Conservation (phyloP, 2,888 invertebrate genomes). For the Leptothorax acervorum region DNA sequence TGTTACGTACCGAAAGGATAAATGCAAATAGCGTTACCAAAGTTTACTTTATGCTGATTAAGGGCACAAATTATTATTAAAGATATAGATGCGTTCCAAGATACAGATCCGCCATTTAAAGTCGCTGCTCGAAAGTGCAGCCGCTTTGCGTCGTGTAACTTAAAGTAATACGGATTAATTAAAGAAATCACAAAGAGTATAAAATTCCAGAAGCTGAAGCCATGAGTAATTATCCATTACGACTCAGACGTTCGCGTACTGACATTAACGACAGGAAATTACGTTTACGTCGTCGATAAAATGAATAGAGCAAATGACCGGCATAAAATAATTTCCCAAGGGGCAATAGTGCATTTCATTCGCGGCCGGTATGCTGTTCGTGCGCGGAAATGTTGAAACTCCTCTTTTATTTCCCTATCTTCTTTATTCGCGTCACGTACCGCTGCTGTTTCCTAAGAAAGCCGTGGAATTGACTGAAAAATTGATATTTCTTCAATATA, state of each 20-base stretch:
- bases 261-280: conserved; percentile 52
- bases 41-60: conserved; percentile 29
- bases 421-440: conserved; percentile 53
- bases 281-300: conserved; percentile 51
- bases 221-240: conserved; percentile 46
- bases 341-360: conserved; percentile 52
- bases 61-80: conserved; percentile 22
- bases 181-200: conserved; percentile 23
- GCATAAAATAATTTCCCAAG: conserved; percentile 57
- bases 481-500: conserved; percentile 51
- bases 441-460: conserved; percentile 37
- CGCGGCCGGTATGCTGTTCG: conserved; percentile 43
- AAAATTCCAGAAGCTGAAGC: conserved; percentile 35
- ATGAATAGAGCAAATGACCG: conserved; percentile 48
- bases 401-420: conserved; percentile 51
- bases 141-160: not conserved
- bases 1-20: not conserved
- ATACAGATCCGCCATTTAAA: not conserved
- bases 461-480: conserved; percentile 33
- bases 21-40: conserved; percentile 33
- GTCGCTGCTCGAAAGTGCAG: not conserved
- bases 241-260: conserved; percentile 15
- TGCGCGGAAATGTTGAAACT: conserved; percentile 45
- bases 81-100: not conserved
- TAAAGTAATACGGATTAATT: conserved; percentile 55